Conservation (phyloP, 2,888 invertebrate genomes). For the Brachyopa scutellaris region DNA sequence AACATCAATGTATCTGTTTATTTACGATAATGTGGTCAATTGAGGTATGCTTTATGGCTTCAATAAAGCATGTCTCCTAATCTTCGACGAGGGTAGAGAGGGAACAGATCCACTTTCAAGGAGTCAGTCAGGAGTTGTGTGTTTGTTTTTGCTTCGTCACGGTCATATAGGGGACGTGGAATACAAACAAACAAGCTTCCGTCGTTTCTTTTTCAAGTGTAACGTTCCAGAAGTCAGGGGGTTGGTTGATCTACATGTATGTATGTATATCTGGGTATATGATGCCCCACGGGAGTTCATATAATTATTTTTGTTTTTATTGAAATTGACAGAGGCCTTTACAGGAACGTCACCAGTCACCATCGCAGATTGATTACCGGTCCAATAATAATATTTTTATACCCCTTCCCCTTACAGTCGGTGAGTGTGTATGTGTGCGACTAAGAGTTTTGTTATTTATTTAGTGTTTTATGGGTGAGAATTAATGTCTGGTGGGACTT, state of each 20-base stretch:
- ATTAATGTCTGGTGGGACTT: slow-evolving; percentile 45
- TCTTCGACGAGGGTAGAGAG: slow-evolving; percentile 23
- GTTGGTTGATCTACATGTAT: too few species aligned
- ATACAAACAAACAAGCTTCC: slow-evolving; percentile 17
- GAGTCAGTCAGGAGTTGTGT: slow-evolving; percentile 23
- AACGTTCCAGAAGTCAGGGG: too few species aligned
- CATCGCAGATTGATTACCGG: slow-evolving; percentile 46
- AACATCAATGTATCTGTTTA: slow-evolving; percentile 51
- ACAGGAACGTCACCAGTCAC: not conserved
- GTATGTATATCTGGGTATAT: not conserved
- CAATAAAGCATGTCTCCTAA: slow-evolving; percentile 64
- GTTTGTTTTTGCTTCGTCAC: slow-evolving; percentile 32
- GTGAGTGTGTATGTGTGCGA: not conserved
- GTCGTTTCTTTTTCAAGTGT: not conserved
- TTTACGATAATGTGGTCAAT: slow-evolving; percentile 71
- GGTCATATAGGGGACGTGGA: slow-evolving; percentile 19
- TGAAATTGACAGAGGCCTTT: slow-evolving; percentile 31
- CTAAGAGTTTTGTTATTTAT: slow-evolving; percentile 33
- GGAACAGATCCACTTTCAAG: slow-evolving; percentile 12
- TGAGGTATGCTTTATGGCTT: slow-evolving; percentile 67
- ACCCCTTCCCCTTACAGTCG: not conserved
- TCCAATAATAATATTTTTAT: slow-evolving; percentile 43
- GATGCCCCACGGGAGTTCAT: not conserved
- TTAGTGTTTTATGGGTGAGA: slow-evolving; percentile 52
- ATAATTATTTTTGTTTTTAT: slow-evolving; percentile 15